Evolutionary conservation across 2,888 invertebrate genomes (phyloP).

Genomic region (Mesoligia furuncula): DNA sequence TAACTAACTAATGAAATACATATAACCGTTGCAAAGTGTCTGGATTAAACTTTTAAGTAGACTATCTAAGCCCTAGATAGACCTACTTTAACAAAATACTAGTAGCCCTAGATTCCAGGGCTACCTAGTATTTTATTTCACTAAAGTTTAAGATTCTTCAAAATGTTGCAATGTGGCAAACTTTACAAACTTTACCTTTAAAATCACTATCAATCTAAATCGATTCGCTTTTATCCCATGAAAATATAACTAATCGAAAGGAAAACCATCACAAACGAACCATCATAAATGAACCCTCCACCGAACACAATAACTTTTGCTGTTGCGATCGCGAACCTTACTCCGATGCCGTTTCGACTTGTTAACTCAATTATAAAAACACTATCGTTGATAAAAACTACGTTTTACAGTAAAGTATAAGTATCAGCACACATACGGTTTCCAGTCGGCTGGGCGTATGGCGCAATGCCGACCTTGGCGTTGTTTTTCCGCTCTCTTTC

Average conservation of each 20-base stretch:
- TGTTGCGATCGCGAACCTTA: slow-evolving; percentile 58
- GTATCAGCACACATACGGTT: slow-evolving; percentile 75
- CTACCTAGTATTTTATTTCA: not conserved
- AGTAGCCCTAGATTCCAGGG: not conserved
- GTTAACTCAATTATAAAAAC: slow-evolving; percentile 55
- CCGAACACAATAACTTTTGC: slow-evolving; percentile 49
- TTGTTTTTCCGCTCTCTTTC: slow-evolving; percentile 90
- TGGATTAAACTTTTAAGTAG: not conserved
- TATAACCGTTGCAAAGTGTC: no score
- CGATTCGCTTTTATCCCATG: not conserved
- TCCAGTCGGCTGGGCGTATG: slow-evolving; percentile 84
- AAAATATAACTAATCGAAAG: not conserved
- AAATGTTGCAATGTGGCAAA: not conserved
- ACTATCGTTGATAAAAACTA: slow-evolving; percentile 59
- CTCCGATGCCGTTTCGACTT: slow-evolving; percentile 54
- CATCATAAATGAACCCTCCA: slow-evolving; percentile 5
- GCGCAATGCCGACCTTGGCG: slow-evolving; percentile 88
- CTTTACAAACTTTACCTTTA: not conserved
- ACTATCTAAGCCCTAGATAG: not conserved
- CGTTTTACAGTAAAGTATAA: slow-evolving; percentile 65
- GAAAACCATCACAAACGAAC: slow-evolving; percentile 1
- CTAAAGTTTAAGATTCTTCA: not conserved
- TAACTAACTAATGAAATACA: not conserved
- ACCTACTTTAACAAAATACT: not conserved
- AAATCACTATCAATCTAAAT: no score